A percentile compares a stretch with the other conserved stretches of the same genome.
phyloP scores from a whole-genome alignment of 2,113 vertebrate species.

The Drymodes brunneopygia region DNA sequence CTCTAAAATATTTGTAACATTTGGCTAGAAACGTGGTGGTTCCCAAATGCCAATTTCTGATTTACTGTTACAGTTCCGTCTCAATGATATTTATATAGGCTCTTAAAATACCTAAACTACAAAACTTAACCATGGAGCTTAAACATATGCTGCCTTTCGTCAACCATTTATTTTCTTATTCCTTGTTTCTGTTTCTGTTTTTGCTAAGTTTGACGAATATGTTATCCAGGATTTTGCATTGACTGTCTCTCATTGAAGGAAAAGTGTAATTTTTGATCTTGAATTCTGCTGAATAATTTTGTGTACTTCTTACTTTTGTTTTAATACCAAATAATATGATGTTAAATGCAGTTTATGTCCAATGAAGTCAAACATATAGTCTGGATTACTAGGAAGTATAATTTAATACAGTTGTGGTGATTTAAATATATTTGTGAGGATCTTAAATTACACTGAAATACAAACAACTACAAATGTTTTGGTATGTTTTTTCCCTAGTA shows the following conservation, averaged over 20 bases:
- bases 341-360: neutral
- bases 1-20: neutral
- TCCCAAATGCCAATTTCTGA: neutral
- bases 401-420: neutral
- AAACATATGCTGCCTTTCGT: neutral
- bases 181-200: neutral
- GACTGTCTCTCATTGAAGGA: neutral
- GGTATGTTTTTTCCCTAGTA: neutral
- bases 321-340: neutral
- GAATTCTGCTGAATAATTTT: neutral
- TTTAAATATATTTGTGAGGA: neutral
- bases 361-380: neutral
- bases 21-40: neutral
- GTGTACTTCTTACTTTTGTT: neutral
- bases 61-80: neutral
- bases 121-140: neutral
- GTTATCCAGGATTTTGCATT: neutral
- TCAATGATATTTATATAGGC: neutral
- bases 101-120: neutral
- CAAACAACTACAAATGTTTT: neutral
- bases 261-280: neutral
- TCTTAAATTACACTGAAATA: neutral
- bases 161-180: neutral
- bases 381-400: neutral
- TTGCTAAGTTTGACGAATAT: neutral